These are phyloP conservation scores for Schmidtea mediterranea DNA, from an alignment of 1,140 invertebrate species.

Conservation along the genomic window DNA sequence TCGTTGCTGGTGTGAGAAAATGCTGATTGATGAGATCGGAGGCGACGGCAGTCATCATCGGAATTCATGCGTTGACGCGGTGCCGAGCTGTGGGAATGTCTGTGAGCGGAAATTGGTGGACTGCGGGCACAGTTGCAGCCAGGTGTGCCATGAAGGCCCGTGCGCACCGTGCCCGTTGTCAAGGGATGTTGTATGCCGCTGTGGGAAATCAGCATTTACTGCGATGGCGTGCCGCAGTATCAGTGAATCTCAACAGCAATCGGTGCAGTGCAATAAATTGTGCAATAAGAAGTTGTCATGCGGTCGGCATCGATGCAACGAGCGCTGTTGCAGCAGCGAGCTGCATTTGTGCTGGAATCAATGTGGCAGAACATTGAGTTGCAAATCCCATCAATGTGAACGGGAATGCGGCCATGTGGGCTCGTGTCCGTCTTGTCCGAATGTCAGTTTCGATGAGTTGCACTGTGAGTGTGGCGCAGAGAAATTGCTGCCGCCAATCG, in stretches of 20 bases:
- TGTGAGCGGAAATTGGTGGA: conserved; percentile 62
- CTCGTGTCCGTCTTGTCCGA: too few species aligned
- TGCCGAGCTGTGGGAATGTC: conserved; percentile 50
- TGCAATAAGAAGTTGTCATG: not conserved
- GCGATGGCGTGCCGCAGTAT: not conserved
- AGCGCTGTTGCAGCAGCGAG: not conserved
- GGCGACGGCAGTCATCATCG: conserved; percentile 28
- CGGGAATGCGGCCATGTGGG: too few species aligned
- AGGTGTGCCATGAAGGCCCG: conserved; percentile 14
- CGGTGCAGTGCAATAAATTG: not conserved
- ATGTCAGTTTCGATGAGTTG: too few species aligned
- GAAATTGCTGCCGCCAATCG: not conserved
- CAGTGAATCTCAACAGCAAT: not conserved
- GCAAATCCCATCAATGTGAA: not conserved
- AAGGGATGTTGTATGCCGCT: conserved; percentile 24
- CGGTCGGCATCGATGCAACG: not conserved
- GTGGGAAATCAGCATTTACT: conserved; percentile 7
- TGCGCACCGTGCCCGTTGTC: conserved; percentile 14
- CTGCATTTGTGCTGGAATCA: not conserved
- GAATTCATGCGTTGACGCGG: conserved; percentile 47
- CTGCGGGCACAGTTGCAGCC: conserved; percentile 26
- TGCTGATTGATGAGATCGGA: not conserved
- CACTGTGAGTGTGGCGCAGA: too few species aligned
- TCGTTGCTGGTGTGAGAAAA: conserved; percentile 42
- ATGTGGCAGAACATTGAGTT: not conserved